Conservation (phyloP, 2,888 invertebrate species). For the Scaptomyza flava region DNA sequence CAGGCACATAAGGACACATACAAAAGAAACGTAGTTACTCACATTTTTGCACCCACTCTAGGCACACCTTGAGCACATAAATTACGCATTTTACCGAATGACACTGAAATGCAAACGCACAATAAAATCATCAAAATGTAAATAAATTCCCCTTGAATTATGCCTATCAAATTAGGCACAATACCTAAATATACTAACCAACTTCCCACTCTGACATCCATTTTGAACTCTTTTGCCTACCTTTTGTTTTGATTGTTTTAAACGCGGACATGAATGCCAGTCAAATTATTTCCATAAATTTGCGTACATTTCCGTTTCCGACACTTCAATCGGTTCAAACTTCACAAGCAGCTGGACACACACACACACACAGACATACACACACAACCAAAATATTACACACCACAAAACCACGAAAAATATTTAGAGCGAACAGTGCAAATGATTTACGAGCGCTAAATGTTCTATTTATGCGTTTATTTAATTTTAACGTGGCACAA, state of each 20-base stretch:
- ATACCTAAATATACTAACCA: neutral
- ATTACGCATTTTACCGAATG: conserved; percentile 57
- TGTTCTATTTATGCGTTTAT: conserved; percentile 80
- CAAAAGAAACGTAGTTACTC: too few species aligned
- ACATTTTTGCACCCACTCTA: too few species aligned
- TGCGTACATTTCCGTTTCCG: conserved; percentile 74
- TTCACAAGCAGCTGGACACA: conserved; percentile 21
- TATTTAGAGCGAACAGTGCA: conserved; percentile 63
- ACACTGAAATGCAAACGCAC: conserved; percentile 54
- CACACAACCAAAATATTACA: neutral
- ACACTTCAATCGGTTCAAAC: conserved; percentile 60
- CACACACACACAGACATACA: conserved; percentile 4
- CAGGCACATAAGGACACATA: neutral
- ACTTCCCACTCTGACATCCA: neutral
- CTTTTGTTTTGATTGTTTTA: conserved; percentile 50
- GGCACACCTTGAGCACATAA: conserved; percentile 69
- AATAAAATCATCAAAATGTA: conserved; percentile 53
- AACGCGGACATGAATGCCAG: conserved; percentile 45
- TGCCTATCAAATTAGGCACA: conserved; percentile 48
- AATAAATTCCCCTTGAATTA: conserved; percentile 62
- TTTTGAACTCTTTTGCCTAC: neutral
- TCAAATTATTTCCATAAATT: conserved; percentile 78
- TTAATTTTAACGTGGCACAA: conserved; percentile 58
- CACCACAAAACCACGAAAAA: conserved; percentile 48
- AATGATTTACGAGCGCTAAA: conserved; percentile 76